Evolutionary conservation across 2,797 vertebrate genomes (phyloP), one percentile per base, ranked within the genome.

Genomic region (Nannoperca obscura): DNA sequence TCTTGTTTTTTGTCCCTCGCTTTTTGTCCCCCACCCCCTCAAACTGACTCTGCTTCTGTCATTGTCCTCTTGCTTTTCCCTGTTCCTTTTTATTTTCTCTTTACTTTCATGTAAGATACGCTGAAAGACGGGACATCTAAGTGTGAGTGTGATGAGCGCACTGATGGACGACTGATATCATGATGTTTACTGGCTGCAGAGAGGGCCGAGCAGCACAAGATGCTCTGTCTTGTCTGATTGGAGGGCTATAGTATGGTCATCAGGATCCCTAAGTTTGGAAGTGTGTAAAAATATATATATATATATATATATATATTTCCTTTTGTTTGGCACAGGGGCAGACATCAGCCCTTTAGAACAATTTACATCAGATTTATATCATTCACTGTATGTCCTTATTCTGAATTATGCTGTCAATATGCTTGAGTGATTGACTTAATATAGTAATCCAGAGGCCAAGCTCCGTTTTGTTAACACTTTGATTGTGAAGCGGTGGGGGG

Each of bases 281-380:
- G 92, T 96, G 95, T 97, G 42, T 78, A 27, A 27, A 27, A 27
- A 27, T 96, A 94, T 95, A 13, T 77, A 36, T 54, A 82, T 57
- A 71, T 76, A 13, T 74, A 36, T 50, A 82, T 57, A 71, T 74
- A 82, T 74, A 96, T 96, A 94, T 95, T 95, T 95, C 87, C 90
- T 95, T 94, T 94, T 92, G 90, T 96, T 83, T 95, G 95, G 93
- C 95, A 94, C 94, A 92, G 88, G 94, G 95, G 93, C 91, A 95
- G 93, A 93, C 91, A 85, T 95, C 92, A 90, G 93, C 92, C 76
- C 93, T 93, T 93, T 95, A 92, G 91, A 94, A 95, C 90, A 86
- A 96, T 97, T 96, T 95, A 96, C 91, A 92, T 90, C 93, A 92
- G 87, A 93, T 95, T 95, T 94, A 89, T 96, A 91, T 94, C 91